A percentile compares a stretch with the other conserved stretches of the same genome.
These are phyloP conservation scores for Cephalopterus ornatus DNA, from an alignment of 2,113 vertebrate species.

Conservation along the genomic window DNA sequence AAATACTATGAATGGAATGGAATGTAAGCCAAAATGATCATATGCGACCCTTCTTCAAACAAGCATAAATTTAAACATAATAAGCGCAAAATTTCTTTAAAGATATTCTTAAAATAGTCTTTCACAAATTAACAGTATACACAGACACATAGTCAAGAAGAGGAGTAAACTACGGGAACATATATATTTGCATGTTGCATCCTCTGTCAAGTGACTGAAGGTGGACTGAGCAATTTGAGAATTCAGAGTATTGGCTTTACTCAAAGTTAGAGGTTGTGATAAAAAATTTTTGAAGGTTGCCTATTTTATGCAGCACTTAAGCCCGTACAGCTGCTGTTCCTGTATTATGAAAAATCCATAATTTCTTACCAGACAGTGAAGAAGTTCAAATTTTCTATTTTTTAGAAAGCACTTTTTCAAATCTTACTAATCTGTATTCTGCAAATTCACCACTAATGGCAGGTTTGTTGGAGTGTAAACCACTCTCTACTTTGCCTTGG, in stretches of 20 bases:
- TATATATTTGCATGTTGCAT: neutral
- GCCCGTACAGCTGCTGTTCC: conserved; percentile 10
- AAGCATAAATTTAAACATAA: neutral
- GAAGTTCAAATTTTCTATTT: neutral
- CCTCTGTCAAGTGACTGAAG: neutral
- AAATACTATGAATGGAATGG: neutral
- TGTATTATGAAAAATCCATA: conserved; percentile 39
- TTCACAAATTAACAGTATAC: neutral
- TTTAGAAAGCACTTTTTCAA: conserved; percentile 29
- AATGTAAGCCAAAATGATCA: neutral
- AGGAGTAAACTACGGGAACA: neutral
- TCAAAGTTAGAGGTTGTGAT: neutral
- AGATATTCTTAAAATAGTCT: neutral
- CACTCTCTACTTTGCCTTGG: conserved; percentile 63
- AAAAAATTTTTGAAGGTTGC: conserved; percentile 18
- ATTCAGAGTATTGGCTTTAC: neutral
- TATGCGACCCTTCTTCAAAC: neutral
- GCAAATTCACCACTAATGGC: conserved; percentile 55
- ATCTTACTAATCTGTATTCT: conserved; percentile 67
- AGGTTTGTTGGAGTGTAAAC: conserved; percentile 65
- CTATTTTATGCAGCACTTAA: conserved; percentile 3
- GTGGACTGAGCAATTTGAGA: neutral
- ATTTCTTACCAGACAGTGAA: conserved; percentile 42
- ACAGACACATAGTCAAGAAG: neutral
- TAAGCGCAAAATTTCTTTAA: neutral